These are phyloP conservation scores for Drosophila subsilvestris DNA, from an alignment of 2,888 invertebrate genomes.

Conservation along the genomic window DNA sequence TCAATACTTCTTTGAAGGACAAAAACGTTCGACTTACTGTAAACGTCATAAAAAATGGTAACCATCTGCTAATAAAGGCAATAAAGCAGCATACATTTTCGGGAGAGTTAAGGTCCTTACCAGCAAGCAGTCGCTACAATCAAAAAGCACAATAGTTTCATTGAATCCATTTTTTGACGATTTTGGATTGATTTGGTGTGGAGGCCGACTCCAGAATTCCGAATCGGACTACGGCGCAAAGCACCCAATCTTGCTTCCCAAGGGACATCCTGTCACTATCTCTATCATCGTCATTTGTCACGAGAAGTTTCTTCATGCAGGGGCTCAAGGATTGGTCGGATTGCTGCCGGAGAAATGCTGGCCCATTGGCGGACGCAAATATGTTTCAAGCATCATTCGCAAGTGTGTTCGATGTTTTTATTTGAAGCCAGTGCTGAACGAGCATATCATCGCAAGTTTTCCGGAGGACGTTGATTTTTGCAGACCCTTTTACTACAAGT, in stretches of 20 bases:
- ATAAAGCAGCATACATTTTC: too few relatives aligned
- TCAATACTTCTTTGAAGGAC: too few relatives aligned
- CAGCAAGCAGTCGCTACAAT: too few relatives aligned
- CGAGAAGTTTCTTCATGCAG: neutral
- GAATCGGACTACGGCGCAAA: neutral
- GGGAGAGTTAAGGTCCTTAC: too few relatives aligned
- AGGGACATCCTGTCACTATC: neutral
- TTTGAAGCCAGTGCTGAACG: neutral
- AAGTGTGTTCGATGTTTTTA: conserved; percentile 7
- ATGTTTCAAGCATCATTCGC: neutral
- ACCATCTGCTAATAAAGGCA: neutral
- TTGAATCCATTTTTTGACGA: neutral
- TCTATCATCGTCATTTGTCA: neutral
- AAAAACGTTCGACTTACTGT: neutral
- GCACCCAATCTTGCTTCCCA: too few relatives aligned
- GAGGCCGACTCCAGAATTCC: neutral
- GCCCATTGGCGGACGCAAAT: conserved; percentile 10
- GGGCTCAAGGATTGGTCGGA: neutral
- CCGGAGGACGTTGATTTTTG: conserved; percentile 4
- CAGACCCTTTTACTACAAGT: conserved; percentile 2
- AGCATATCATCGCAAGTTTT: conserved; percentile 1
- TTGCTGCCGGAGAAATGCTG: neutral
- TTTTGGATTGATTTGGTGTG: neutral
- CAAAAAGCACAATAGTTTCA: too few relatives aligned
- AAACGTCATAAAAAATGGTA: neutral